Evolutionary conservation across 2,888 invertebrate genomes (phyloP).

Genomic region (Drosophila lutescens): DNA sequence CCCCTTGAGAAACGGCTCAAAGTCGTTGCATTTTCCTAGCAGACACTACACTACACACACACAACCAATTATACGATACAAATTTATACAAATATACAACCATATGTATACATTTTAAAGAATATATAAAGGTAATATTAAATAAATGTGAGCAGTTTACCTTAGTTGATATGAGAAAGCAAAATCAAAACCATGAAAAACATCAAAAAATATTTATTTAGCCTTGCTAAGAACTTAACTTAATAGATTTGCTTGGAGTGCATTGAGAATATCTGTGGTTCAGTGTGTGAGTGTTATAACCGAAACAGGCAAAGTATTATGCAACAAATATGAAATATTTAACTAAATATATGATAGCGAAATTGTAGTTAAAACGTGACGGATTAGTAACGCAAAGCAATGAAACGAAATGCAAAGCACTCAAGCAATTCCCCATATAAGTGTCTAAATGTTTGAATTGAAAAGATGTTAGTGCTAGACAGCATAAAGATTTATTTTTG

Average conservation of each 20-base stretch:
- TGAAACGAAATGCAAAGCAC: conserved; percentile 26
- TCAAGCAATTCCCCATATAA: conserved; percentile 36
- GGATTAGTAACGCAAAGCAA: conserved; percentile 50
- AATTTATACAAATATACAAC: conserved; percentile 51
- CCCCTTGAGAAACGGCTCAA: conserved; percentile 56
- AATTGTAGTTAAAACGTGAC: conserved; percentile 54
- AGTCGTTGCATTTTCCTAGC: conserved; percentile 78
- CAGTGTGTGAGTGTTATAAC: conserved; percentile 37
- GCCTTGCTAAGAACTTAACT: conserved; percentile 54
- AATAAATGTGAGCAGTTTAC: conserved; percentile 70
- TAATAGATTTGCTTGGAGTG: conserved; percentile 60
- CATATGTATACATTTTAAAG: conserved; percentile 42
- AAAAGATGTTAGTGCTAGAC: conserved; percentile 1
- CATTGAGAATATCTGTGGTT: conserved; percentile 31
- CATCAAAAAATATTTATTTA: conserved; percentile 32
- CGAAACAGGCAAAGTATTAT: conserved; percentile 68
- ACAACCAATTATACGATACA: conserved; percentile 45
- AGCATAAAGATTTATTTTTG: conserved; percentile 24
- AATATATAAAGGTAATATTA: conserved; percentile 14
- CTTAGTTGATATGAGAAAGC: conserved; percentile 57
- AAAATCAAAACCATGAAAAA: conserved; percentile 40
- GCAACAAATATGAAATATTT: conserved; percentile 60
- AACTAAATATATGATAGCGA: conserved; percentile 52
- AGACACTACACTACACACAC: conserved; percentile 25
- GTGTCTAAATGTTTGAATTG: conserved; percentile 16